Evolutionary conservation across 1,140 invertebrate genomes (phyloP).

Genomic region (Nymphalis io): DNA sequence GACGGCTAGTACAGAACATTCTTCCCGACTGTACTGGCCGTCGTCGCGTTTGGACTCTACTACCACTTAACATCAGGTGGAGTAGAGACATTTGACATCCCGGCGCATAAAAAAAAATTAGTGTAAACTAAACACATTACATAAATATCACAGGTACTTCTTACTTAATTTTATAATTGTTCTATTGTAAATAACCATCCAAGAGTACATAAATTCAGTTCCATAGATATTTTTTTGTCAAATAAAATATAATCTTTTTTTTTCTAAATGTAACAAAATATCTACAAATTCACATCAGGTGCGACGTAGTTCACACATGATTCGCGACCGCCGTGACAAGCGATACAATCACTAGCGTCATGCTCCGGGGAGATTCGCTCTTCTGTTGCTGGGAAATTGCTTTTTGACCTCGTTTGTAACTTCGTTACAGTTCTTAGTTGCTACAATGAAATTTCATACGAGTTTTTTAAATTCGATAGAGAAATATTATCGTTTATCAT

Average conservation of each 20-base stretch:
- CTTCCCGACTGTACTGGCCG: too few species aligned
- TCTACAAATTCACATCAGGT: not conserved
- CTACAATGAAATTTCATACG: not conserved
- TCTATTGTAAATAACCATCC: too few species aligned
- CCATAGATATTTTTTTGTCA: not conserved
- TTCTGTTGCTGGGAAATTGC: conserved; percentile 22
- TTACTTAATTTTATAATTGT: too few species aligned
- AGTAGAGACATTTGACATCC: too few species aligned
- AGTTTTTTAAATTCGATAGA: not conserved
- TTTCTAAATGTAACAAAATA: not conserved
- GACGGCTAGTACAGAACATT: too few species aligned
- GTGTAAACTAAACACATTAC: too few species aligned
- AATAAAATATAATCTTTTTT: not conserved
- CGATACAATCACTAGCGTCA: conserved; percentile 13
- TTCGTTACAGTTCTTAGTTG: conserved; percentile 5
- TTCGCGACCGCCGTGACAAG: conserved; percentile 3
- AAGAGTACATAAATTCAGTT: too few species aligned
- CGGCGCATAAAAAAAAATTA: too few species aligned
- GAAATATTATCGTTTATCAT: too few species aligned
- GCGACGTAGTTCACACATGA: conserved; percentile 13
- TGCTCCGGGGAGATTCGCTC: conserved; percentile 8
- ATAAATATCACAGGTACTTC: too few species aligned
- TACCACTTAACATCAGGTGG: too few species aligned
- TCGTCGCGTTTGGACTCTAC: too few species aligned
- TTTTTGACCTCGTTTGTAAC: conserved; percentile 24